Evolutionary conservation across 2,113 vertebrate species (phyloP).

Genomic region (Amblyopsis rosae): DNA sequence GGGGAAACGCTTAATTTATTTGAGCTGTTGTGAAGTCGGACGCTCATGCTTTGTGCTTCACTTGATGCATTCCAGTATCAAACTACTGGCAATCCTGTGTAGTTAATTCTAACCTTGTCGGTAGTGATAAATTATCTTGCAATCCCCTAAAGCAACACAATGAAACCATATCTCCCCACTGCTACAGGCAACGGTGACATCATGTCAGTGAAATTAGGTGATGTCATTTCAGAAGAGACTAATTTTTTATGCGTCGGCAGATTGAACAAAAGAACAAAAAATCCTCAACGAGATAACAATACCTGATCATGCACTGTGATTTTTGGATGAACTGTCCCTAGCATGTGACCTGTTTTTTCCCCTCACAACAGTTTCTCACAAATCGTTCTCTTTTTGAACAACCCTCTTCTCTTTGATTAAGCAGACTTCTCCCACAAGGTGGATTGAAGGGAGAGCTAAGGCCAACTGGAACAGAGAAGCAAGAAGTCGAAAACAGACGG

Average conservation of each 20-base stretch:
- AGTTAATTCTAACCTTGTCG: not conserved
- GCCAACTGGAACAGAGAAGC: too few species aligned
- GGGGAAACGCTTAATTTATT: too few species aligned
- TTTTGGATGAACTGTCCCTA: not conserved
- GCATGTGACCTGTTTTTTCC: not conserved
- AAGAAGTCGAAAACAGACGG: too few species aligned
- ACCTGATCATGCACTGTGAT: constrained; percentile 12
- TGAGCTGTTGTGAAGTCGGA: too few species aligned
- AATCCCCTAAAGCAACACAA: constrained; percentile 18
- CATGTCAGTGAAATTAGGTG: constrained; percentile 59
- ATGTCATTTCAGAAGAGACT: constrained; percentile 66
- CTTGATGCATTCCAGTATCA: not conserved
- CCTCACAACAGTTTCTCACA: too few species aligned
- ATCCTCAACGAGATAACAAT: constrained; percentile 5
- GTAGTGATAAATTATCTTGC: not conserved
- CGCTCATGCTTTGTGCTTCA: too few species aligned
- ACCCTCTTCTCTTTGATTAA: too few species aligned
- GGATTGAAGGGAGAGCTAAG: too few species aligned
- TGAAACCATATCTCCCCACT: constrained; percentile 40
- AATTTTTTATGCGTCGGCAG: constrained; percentile 59
- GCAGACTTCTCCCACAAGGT: too few species aligned
- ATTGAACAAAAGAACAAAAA: constrained; percentile 26
- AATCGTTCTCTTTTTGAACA: too few species aligned
- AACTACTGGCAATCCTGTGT: not conserved
- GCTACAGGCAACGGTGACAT: constrained; percentile 62